Evolutionary conservation across 92 coral and sea anemone genomes (phyloP), one percentile per base, ranked within the genome.

Genomic region (Zoanthus sociatus): DNA sequence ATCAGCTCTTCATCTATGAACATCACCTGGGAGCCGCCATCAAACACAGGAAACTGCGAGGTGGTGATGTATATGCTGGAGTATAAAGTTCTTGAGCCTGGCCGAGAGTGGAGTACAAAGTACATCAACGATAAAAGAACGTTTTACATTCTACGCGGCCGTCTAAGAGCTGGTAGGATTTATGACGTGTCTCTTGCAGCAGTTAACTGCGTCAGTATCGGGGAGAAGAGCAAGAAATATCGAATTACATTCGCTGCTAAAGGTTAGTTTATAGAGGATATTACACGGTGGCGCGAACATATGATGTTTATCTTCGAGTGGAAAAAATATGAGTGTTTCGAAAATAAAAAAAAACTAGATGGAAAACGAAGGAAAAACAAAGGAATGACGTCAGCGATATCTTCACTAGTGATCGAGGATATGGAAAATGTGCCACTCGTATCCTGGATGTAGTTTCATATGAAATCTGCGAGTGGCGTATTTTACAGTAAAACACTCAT

Each of bases 111-210:
- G 99, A 90, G 84, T 46, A 92, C 69, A 21, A 88, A 90, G 31
- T 84, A 88, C 79, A 83, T 96, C 26, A 6, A 58, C 5, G 77
- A 84, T 20, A 83, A 84, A 20, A 60, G 82, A 58, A 91, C 88
- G 14, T 87, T 93, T 46, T 86, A 84, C 89, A 84, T 94, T 11
- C 87, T 96, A 3, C 92, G 94, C 56, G 88, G 92, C 6, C 17
- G 9, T 33, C 73, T 96, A 13, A 86, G 89, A 73, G 88, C 92
- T 55, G 89, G 86, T 14, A 83, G 90, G 15, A 88, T 78, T 7
- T 93, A 95, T 79, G 86, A 78, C 83, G 95, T 96, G 82, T 76
- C 90, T 54, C 88, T 94, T 86, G 93, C 95, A 13, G 99, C 99
- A 10, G 73, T 91, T 18, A 96, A 96, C 88, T 92, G 90, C 16